A percentile compares a stretch with the other conserved stretches of the same genome.
phyloP scores from a whole-genome alignment of 2,113 vertebrate genomes.

The Xiphorhynchus elegans region DNA sequence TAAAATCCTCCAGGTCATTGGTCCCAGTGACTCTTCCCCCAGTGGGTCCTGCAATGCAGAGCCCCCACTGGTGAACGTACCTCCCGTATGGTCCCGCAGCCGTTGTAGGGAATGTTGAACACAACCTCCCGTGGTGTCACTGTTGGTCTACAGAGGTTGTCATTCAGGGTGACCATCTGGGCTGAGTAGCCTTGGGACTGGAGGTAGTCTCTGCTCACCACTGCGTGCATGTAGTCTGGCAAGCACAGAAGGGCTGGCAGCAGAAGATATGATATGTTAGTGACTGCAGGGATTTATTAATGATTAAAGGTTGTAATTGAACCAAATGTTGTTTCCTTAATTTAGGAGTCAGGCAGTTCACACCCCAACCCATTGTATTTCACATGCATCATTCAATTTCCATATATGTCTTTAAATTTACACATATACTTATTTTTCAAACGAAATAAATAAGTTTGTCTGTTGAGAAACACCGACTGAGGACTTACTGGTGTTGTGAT shows the following conservation, averaged over 20 bases:
- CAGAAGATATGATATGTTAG: background rate
- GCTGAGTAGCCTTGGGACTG: conserved; percentile 51
- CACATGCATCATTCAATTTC: accelerated
- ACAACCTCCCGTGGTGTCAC: conserved; percentile 8
- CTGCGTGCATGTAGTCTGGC: conserved; percentile 69
- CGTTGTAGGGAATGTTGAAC: conserved; percentile 70
- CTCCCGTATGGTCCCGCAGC: conserved; percentile 66
- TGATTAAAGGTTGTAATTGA: background rate
- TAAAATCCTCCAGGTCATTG: accelerated
- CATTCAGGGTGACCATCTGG: background rate
- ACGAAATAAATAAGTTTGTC: background rate
- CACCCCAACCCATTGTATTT: background rate
- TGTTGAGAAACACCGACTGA: accelerated
- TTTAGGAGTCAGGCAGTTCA: background rate
- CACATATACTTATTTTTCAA: background rate
- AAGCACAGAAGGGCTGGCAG: conserved; percentile 65
- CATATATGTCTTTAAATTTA: background rate
- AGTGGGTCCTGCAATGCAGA: accelerated
- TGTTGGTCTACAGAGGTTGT: conserved; percentile 20
- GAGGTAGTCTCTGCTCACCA: conserved; percentile 67
- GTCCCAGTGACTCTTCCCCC: background rate
- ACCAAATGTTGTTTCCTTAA: background rate
- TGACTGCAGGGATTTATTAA: background rate
- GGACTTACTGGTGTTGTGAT: conserved; percentile 68
- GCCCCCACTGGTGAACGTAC: background rate